Evolutionary conservation across 2,888 invertebrate genomes (phyloP).

Genomic region (Acanthoscelides obtectus): DNA sequence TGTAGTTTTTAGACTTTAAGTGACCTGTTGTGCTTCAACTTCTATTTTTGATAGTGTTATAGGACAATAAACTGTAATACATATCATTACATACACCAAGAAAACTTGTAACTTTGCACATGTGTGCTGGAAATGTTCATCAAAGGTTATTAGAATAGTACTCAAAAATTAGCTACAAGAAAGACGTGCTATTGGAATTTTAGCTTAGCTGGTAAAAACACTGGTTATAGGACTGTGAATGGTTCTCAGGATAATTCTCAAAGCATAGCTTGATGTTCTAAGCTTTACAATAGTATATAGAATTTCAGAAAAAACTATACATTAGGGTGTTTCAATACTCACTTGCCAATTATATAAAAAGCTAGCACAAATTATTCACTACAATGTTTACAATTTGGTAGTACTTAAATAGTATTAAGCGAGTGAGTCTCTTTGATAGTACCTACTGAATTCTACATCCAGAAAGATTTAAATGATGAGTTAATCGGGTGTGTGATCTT

Average conservation of each 20-base stretch:
- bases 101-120: background rate
- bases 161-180: background rate
- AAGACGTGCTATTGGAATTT: background rate
- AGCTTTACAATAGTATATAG: background rate
- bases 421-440: background rate
- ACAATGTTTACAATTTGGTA: background rate
- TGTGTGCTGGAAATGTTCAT: background rate
- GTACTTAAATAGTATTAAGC: background rate
- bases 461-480: no score
- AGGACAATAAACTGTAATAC: background rate
- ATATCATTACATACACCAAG: background rate
- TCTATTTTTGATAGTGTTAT: background rate
- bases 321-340: background rate
- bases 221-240: background rate
- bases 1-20: no score
- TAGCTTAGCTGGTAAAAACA: background rate
- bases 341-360: background rate
- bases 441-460: no score
- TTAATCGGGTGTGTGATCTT: no score
- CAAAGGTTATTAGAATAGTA: background rate
- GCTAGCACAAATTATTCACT: background rate
- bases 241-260: background rate
- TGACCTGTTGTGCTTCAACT: no score
- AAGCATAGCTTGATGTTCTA: background rate
- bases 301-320: background rate